These are phyloP conservation scores for Julus scanicus DNA, from an alignment of 2,888 invertebrate species.

Conservation along the genomic window DNA sequence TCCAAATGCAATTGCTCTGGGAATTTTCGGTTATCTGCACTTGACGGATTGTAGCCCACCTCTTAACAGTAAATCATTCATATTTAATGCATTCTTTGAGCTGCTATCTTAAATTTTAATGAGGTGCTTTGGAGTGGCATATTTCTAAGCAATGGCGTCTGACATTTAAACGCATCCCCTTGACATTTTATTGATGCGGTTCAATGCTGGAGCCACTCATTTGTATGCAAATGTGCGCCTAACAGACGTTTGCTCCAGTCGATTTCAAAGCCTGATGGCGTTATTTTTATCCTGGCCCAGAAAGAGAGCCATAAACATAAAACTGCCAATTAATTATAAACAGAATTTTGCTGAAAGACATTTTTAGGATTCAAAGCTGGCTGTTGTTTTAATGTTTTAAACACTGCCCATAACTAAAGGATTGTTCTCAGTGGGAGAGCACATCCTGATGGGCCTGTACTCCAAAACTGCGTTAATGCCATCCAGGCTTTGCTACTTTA, in stretches of 20 bases:
- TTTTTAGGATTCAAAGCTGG: background rate
- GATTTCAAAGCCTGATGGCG: background rate
- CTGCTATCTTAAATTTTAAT: slow-evolving; percentile 28
- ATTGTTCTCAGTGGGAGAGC: background rate
- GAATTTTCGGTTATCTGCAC: background rate
- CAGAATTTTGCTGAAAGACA: slow-evolving; percentile 22
- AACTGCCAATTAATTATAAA: slow-evolving; percentile 2
- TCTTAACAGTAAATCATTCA: slow-evolving; percentile 5
- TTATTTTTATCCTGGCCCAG: slow-evolving; percentile 14
- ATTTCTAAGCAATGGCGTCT: slow-evolving; percentile 15
- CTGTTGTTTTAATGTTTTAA: background rate
- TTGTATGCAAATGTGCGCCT: background rate
- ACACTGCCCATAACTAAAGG: background rate
- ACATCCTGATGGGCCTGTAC: background rate
- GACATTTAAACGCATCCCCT: slow-evolving; percentile 28
- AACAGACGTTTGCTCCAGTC: background rate
- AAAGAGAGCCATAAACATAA: background rate
- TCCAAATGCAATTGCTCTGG: background rate
- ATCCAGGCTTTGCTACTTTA: too few relatives aligned
- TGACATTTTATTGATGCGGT: slow-evolving; percentile 27
- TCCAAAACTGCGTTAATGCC: too few relatives aligned
- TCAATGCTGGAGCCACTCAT: slow-evolving; percentile 28
- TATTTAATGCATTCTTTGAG: slow-evolving; percentile 20
- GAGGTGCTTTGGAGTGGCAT: slow-evolving; percentile 14
- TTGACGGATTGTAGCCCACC: background rate